Conservation (phyloP, 1,140 invertebrate genomes). For the Drosophila neocordata region DNA sequence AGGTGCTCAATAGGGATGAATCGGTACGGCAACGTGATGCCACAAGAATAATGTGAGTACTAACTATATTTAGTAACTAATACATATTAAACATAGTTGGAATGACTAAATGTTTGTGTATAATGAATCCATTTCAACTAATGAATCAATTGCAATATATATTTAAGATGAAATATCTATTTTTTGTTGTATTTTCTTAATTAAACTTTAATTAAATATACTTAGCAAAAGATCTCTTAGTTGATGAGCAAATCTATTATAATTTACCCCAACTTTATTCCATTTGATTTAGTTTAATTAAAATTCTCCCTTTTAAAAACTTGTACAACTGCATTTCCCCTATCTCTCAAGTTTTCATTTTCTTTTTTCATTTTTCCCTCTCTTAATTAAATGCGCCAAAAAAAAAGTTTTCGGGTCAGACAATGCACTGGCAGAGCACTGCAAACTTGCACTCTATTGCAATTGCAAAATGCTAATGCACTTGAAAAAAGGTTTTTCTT, state of each 20-base stretch:
- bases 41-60: conserved; percentile 81
- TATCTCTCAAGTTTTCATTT: conserved; percentile 19
- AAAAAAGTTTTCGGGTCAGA: conserved; percentile 36
- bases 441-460: conserved; percentile 18
- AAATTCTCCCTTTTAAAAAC: conserved; percentile 28
- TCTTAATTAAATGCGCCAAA: conserved; percentile 54
- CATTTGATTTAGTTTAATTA: conserved; percentile 44
- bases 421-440: conserved; percentile 10
- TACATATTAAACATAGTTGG: not conserved
- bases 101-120: not conserved
- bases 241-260: not conserved
- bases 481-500: conserved; percentile 32
- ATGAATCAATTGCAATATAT: too few species aligned
- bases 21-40: conserved; percentile 80
- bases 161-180: too few species aligned
- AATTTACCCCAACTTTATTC: not conserved
- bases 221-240: not conserved
- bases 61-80: not conserved
- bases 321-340: conserved; percentile 20
- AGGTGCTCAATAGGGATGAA: conserved; percentile 81
- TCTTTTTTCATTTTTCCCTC: conserved; percentile 23
- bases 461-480: conserved; percentile 52
- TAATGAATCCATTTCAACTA: not conserved
- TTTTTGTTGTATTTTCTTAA: not conserved
- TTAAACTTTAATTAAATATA: not conserved